Evolutionary conservation across 2,797 vertebrate species (phyloP), one percentile per base, ranked within the genome.

Genomic region (Tamandua tetradactyla): DNA sequence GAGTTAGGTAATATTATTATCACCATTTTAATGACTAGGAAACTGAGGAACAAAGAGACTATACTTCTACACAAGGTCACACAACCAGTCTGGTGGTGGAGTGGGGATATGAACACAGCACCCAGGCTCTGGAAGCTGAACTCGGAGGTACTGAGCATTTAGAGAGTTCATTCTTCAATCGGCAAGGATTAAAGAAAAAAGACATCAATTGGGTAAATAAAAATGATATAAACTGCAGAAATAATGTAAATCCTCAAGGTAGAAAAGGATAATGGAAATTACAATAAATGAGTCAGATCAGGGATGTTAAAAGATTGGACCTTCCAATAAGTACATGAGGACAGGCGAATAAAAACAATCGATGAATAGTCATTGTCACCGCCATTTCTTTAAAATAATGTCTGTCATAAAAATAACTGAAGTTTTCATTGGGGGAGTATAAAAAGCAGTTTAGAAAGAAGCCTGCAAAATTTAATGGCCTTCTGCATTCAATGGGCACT

Each of bases 321-420:
- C n/a, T 0, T 42, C 52, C 86, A 78, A 92, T 23, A 95, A 55
- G 87, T 75, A 90, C 90, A 80, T 5, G 78, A 80, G 23, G 25
- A 94, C 64, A 95, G 96, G n/a, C 89, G 92, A 71, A 88, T 57
- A 91, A 96, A 94, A 95, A 95, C 47, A 91, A 92, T 91, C 89
- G 81, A 72, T 88, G 68, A 95, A 86, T 86, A 97, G 57, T 79
- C 91, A 95, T 93, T 95, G 97, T 95, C 75, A 92, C 89, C 40
- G 76, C 74, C 93, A 94, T 74, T 64, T 47, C 85, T 95, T 98
- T 97, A 95, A 95, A 89, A 97, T 96, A 93, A 98, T 89, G 95
- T 89, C 96, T 94, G 61, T 94, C 95, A 96, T 66, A 93, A 96
- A 97, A 97, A 93, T 61, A 97, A 97, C 96, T 94, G 95, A 96